Conservation (phyloP, 2,888 invertebrate genomes). For the Spialia ferax region DNA sequence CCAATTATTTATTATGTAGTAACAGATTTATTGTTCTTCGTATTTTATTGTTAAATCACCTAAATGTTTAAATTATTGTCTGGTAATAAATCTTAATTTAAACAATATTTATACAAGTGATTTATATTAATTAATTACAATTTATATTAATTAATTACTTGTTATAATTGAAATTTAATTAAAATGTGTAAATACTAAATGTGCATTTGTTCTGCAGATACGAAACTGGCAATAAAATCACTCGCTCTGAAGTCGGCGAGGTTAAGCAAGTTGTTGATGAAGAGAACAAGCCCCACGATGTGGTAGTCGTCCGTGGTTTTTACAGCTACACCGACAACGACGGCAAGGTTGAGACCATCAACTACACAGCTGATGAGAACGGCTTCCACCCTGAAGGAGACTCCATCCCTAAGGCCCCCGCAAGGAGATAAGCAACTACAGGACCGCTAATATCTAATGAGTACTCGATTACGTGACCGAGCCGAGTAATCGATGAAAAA, state of each 20-base stretch:
- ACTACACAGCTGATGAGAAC: constrained; percentile 87
- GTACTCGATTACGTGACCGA: constrained; percentile 44
- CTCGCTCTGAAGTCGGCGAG: constrained; percentile 80
- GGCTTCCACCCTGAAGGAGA: constrained; percentile 88
- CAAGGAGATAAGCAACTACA: constrained; percentile 52
- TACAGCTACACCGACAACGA: constrained; percentile 85
- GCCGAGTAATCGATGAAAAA: constrained; percentile 10
- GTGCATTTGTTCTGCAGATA: constrained; percentile 61
- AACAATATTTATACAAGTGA: too few species aligned
- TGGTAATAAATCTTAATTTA: too few species aligned
- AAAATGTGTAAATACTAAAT: background rate
- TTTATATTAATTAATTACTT: too few species aligned
- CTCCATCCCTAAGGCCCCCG: constrained; percentile 85
- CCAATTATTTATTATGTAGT: too few species aligned
- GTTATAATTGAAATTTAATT: too few species aligned
- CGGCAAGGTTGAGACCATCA: constrained; percentile 81
- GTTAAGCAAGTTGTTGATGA: constrained; percentile 74
- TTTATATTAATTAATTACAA: too few species aligned
- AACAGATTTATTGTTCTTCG: too few species aligned
- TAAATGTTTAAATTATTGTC: too few species aligned
- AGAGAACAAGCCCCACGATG: constrained; percentile 85
- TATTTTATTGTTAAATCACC: too few species aligned
- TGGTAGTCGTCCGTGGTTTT: constrained; percentile 87
- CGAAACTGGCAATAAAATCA: constrained; percentile 86
- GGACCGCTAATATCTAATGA: constrained; percentile 40